Evolutionary conservation across 2,888 invertebrate species (phyloP), one percentile per base, ranked within the genome.

Genomic region (Caenorhabditis drosophilae): DNA sequence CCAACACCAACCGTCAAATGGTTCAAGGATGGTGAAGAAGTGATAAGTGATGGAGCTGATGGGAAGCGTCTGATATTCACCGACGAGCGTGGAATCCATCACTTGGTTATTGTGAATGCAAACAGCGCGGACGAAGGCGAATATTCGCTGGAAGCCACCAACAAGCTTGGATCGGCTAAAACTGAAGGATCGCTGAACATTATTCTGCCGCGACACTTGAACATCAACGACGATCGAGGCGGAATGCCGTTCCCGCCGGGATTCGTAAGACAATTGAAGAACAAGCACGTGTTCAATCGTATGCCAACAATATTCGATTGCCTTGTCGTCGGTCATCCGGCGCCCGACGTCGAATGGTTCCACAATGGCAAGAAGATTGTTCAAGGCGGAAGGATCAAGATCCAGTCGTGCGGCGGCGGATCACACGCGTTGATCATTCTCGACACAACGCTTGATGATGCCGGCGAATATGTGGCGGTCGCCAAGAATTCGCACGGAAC

Each of bases 321-420:
- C 51, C 67, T 83, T 4, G 83, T 84, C 12, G 78, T 78, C 20
- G 83, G 83, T 23, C 61, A 74, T 38, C 82, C 82, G 40, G 64
- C 80, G 0, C 83, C 82, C 1, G 77, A 77, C 12, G 77, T 79
- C 15, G 74, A 75, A 25, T 79, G 81, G 81, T 78, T 83, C 79
- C 85, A 85, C 75, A 84, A 86, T 75, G 85, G 85, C 23, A 83
- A 84, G 66, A 84, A 83, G 54, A 84, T 86, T 45, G 59, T 81
- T 46, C 84, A 84, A 25, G 85, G 85, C 61, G 85, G 85, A 67
- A 79, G 85, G 59, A 83, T 85, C 47, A 81, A 78, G 49, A 83
- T 85, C 55, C 85, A 73, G 41, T 56, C 67, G 2, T 76, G 76
- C 44, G 83, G 82, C 6, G 83, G 83, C 15, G 82, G 82, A 6